phyloP scores from a whole-genome alignment of 2,888 invertebrate genomes.

The Lycophotia porphyrea region DNA sequence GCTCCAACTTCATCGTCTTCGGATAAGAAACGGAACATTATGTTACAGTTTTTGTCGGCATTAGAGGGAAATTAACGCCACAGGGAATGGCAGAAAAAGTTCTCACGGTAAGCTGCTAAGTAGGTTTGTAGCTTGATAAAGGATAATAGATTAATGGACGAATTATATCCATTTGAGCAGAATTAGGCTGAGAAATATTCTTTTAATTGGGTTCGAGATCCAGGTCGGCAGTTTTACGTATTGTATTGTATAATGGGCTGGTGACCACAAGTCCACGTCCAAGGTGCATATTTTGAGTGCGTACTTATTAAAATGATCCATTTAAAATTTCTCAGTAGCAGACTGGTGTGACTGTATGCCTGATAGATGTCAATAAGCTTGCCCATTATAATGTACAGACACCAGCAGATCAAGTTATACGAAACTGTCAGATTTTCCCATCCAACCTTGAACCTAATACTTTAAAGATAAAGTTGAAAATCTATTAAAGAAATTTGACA shows the following conservation, averaged over 20 bases:
- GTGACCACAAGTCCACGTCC: no score
- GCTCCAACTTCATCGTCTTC: conserved; percentile 37
- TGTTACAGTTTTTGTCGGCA: conserved; percentile 62
- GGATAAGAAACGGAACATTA: conserved; percentile 58
- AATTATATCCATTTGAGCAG: not conserved
- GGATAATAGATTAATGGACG: conserved; percentile 28
- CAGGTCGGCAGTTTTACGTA: no score
- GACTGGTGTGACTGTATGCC: not conserved
- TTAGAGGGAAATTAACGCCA: conserved; percentile 64
- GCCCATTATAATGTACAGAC: no score
- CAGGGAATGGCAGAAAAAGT: conserved; percentile 47
- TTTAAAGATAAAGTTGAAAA: no score
- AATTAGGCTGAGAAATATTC: not conserved
- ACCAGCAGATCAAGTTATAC: no score
- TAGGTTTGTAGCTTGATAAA: conserved; percentile 8
- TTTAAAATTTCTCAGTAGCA: no score
- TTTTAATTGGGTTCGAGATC: no score
- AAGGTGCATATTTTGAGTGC: no score
- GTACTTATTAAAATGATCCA: not conserved
- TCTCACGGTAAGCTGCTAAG: conserved; percentile 20
- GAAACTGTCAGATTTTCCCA: no score
- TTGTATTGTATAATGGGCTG: no score
- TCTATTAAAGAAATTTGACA: no score
- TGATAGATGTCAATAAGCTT: not conserved
- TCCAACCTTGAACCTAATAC: no score